Evolutionary conservation across 2,797 vertebrate genomes (phyloP).

Genomic region (Microctenopoma lineatum): DNA sequence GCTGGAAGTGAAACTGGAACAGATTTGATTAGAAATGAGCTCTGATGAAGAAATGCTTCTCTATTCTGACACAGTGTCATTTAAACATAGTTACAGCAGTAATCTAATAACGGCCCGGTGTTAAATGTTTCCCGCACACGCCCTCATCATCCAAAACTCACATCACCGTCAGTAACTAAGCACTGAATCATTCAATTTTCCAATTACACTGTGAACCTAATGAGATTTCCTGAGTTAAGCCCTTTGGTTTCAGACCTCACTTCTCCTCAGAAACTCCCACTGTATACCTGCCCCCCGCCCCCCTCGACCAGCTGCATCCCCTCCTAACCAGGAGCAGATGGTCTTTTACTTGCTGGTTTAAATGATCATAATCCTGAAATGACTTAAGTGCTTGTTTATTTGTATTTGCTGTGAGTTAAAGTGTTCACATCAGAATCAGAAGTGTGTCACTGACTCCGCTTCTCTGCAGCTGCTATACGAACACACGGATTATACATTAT

Average conservation of each 20-base stretch:
- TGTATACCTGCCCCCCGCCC: constrained; percentile 1
- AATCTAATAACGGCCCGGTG: constrained; percentile 36
- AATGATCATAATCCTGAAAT: constrained; percentile 71
- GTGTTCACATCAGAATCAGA: constrained; percentile 14
- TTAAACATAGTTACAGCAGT: neutral
- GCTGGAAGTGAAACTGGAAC: constrained; percentile 75
- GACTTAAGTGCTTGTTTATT: constrained; percentile 76
- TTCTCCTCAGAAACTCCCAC: constrained; percentile 23
- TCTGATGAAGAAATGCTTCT: constrained; percentile 29
- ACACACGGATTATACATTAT: no score
- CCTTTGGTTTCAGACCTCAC: constrained; percentile 45
- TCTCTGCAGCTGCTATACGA: no score
- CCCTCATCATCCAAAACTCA: constrained; percentile 40
- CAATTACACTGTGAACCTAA: constrained; percentile 61
- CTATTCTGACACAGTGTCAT: constrained; percentile 1
- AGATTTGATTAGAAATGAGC: constrained; percentile 78
- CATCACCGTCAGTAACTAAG: constrained; percentile 56
- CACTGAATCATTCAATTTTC: constrained; percentile 61
- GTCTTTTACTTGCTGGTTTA: constrained; percentile 61
- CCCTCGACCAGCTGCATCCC: neutral
- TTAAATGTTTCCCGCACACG: constrained; percentile 49
- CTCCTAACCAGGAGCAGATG: constrained; percentile 71
- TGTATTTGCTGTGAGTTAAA: constrained; percentile 76
- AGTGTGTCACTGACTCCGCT: neutral
- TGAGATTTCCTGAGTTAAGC: constrained; percentile 62